Evolutionary conservation across 37 sponge, comb jelly and placozoan species (phyloP).

Genomic region (Beroe forskalii): DNA sequence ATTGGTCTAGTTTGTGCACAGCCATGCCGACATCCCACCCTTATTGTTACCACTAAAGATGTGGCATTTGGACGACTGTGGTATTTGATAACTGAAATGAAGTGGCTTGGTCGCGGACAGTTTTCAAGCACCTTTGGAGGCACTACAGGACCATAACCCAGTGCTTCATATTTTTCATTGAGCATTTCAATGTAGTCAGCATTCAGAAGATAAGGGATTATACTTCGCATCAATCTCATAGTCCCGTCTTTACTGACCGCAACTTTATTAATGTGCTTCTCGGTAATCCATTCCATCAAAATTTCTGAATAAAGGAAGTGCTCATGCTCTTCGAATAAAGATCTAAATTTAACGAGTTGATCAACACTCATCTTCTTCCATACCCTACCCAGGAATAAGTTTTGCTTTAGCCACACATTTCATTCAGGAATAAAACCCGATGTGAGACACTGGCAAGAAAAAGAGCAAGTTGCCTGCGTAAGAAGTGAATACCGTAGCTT

Average conservation of each 20-base stretch:
- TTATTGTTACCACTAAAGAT: too few species aligned
- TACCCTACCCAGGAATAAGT: background rate
- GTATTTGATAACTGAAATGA: too few species aligned
- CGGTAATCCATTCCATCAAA: background rate
- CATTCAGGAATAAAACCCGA: too few species aligned
- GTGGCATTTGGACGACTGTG: too few species aligned
- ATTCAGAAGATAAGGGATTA: background rate
- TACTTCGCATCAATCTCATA: background rate
- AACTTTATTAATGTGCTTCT: background rate
- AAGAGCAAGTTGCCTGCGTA: too few species aligned
- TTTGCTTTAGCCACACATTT: too few species aligned
- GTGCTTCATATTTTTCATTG: background rate
- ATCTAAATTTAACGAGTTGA: background rate
- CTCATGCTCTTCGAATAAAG: background rate
- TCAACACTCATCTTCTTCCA: background rate
- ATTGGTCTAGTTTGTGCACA: too few species aligned
- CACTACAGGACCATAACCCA: background rate
- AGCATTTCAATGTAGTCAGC: conserved; percentile 17
- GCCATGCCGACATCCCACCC: too few species aligned
- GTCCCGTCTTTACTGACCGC: background rate
- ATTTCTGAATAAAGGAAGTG: conserved; percentile 4
- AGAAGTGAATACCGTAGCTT: too few species aligned
- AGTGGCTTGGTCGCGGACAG: background rate
- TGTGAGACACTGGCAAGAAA: too few species aligned
- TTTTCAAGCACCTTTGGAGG: background rate